Evolutionary conservation across 2,888 invertebrate genomes (phyloP), one percentile per base, ranked within the genome.

Genomic region (Alloplasta piceator): DNA sequence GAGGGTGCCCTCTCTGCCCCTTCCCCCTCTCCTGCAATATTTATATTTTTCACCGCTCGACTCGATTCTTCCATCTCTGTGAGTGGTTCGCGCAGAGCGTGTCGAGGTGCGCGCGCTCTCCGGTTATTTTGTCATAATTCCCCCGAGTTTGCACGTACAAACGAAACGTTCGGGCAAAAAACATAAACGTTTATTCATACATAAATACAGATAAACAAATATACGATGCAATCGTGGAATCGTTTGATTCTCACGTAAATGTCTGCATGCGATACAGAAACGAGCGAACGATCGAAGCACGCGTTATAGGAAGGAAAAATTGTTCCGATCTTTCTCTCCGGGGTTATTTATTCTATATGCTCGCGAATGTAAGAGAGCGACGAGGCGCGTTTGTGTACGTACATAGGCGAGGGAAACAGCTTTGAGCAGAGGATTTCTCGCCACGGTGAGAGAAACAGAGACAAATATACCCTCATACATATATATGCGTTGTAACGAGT

Each of bases 41-140:
- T 26, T 26, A 26, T 26, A 26, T 39, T 66, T 46, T 58, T 56
- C 73, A 38, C 36, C 64, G 64, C 64, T 52, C 55, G 43, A 56
- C 61, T 67, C 67, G 64, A 52, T 64, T 76, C 74, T 64, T 64
- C 74, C 74, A 48, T 75, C 77, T 70, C 73, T 58, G 72, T 73
- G 46, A 63, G 56, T 70, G 55, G 68, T 73, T 63, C 55, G 76
- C 58, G 63, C 63, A 77, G 77, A 80, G 80, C 76, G 76, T 73
- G 76, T 77, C 64, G 68, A 67, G 60, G 71, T n/a, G n/a, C 58
- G 76, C 68, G 58, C 72, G 76, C 60, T 75, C 67, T 52, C 41
- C 6, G 61, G 60, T 60, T 71, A 77, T 26, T 26, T 26, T 26
- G 26, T 26, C 26, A 26, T 77, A 64, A 64, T 64, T 58, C 48